These are phyloP conservation scores for Pristis pectinata DNA, from an alignment of 2,797 vertebrate species.

Conservation along the genomic window DNA sequence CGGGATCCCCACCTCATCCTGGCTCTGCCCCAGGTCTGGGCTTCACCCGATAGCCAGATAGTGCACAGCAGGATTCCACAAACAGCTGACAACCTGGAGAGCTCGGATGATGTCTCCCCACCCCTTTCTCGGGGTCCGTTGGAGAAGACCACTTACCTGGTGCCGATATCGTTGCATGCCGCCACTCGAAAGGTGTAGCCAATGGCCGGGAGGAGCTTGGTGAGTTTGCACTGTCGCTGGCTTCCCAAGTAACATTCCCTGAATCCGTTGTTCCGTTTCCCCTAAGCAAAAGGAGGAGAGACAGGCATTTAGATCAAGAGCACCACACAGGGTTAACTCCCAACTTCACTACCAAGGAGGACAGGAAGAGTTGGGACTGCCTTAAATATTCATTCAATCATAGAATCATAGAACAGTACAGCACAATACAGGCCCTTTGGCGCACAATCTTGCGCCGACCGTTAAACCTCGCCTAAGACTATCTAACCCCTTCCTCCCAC, in stretches of 20 bases:
- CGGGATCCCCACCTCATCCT: too few species aligned
- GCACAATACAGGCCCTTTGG: too few species aligned
- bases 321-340: background rate
- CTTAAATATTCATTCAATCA: too few species aligned
- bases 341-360: background rate
- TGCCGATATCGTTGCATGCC: conserved; percentile 86
- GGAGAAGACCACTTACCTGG: conserved; percentile 65
- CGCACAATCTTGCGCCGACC: too few species aligned
- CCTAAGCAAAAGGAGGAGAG: conserved; percentile 58
- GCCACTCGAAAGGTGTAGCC: conserved; percentile 92
- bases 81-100: background rate
- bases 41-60: background rate
- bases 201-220: conserved; percentile 79
- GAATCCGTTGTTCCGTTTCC: conserved; percentile 90
- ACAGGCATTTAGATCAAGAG: background rate
- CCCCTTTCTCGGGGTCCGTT: background rate
- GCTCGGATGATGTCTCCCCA: too few species aligned
- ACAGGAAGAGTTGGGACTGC: background rate
- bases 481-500: too few species aligned
- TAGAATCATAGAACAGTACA: too few species aligned
- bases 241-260: conserved; percentile 88
- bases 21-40: background rate
- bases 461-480: too few species aligned
- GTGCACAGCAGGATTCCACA: background rate
- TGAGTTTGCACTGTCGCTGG: conserved; percentile 88